phyloP scores from a whole-genome alignment of 2,888 invertebrate genomes.

The Euspilapteryx auroguttella region DNA sequence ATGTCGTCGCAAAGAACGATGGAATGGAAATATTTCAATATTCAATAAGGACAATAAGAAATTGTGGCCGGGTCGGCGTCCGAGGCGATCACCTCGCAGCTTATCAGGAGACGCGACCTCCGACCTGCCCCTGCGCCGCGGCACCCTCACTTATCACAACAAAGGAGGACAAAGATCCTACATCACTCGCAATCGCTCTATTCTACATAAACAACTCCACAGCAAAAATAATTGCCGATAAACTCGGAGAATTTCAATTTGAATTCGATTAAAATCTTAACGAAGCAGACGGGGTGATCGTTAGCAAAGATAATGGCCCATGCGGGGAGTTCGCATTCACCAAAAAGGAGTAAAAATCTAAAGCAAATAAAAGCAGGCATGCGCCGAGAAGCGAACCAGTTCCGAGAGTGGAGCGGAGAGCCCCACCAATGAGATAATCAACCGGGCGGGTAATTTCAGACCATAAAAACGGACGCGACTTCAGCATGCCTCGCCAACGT shows the following conservation, averaged over 20 bases:
- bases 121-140: conserved; percentile 36
- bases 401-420: conserved; percentile 21
- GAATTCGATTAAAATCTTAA: conserved; percentile 44
- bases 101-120: conserved; percentile 44
- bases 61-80: conserved; percentile 24
- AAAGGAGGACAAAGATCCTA: conserved; percentile 48
- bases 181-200: conserved; percentile 21
- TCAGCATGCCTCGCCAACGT: conserved; percentile 22
- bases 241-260: conserved; percentile 32
- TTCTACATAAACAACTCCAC: conserved; percentile 32
- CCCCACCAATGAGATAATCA: conserved; percentile 53
- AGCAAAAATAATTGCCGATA: conserved; percentile 27
- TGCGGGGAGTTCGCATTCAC: conserved; percentile 32
- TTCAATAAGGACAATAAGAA: no score
- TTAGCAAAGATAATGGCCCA: conserved; percentile 46
- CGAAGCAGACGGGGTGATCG: conserved; percentile 41
- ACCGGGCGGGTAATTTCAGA: conserved; percentile 38
- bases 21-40: no score
- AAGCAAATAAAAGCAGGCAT: conserved; percentile 53
- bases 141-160: conserved; percentile 35
- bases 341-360: conserved; percentile 54
- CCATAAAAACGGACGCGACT: conserved; percentile 29
- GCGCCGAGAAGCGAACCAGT: conserved; percentile 38
- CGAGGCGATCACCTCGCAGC: conserved; percentile 22
- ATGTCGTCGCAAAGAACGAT: no score